Conservation (phyloP, 2,113 vertebrate species). For the Equus przewalskii region DNA sequence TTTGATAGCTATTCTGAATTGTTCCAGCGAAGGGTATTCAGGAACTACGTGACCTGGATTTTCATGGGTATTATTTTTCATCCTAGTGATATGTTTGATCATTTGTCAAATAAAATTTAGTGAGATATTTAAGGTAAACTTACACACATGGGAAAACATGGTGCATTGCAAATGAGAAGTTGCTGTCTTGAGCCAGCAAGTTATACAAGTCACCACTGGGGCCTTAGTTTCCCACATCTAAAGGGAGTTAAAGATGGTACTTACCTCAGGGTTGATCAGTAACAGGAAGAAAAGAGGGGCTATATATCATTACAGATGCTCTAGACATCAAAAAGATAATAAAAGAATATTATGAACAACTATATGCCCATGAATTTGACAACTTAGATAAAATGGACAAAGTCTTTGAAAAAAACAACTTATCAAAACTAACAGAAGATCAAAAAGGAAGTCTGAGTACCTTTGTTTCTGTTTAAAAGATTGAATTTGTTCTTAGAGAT, state of each 20-base stretch:
- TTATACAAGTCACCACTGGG: not conserved
- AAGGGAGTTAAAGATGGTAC: not conserved
- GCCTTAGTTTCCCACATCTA: not conserved
- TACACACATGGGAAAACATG: not conserved
- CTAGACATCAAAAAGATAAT: not conserved
- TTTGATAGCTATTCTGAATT: not conserved
- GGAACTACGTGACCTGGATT: not conserved
- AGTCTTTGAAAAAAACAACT: not conserved
- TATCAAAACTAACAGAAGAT: not conserved
- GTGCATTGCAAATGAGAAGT: not conserved
- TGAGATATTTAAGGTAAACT: not conserved
- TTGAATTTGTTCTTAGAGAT: not conserved
- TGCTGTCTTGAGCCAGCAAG: not conserved
- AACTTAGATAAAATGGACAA: not conserved
- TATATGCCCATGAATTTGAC: not conserved
- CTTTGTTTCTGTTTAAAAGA: not conserved
- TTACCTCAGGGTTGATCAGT: not conserved
- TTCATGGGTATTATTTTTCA: constrained; percentile 20
- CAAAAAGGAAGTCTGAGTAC: not conserved
- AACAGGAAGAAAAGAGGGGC: not conserved
- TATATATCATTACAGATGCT: not conserved
- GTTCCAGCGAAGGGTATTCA: not conserved
- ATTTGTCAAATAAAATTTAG: not conserved
- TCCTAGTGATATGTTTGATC: not conserved
- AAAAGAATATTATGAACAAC: not conserved